phyloP scores from a whole-genome alignment of 2,113 vertebrate genomes.

The Tychaedon coryphoeus region DNA sequence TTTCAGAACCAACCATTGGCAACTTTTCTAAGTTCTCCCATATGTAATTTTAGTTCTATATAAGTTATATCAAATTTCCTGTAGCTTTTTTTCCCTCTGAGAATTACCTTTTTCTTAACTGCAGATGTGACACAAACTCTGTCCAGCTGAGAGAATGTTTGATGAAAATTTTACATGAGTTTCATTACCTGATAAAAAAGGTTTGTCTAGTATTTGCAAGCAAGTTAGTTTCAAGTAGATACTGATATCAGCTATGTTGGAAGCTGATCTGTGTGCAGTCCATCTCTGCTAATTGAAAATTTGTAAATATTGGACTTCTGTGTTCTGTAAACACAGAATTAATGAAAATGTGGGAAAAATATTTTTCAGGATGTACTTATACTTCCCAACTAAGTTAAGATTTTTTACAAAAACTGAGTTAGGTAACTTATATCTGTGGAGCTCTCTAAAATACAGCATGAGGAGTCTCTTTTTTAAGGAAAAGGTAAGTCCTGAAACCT shows the following conservation, averaged over 20 bases:
- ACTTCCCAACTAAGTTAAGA: neutral
- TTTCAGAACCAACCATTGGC: neutral
- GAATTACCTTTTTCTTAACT: neutral
- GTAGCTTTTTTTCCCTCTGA: neutral
- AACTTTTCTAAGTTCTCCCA: neutral
- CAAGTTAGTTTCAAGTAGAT: neutral
- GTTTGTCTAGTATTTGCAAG: neutral
- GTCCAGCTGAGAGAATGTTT: neutral
- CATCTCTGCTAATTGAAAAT: neutral
- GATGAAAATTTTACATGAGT: neutral
- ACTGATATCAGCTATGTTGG: neutral
- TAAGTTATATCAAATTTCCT: neutral
- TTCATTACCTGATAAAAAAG: neutral
- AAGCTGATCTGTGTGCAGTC: neutral
- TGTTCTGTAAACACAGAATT: neutral
- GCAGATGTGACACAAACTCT: neutral
- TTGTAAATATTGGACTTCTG: neutral
- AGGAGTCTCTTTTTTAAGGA: neutral
- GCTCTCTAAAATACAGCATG: neutral
- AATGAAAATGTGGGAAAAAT: neutral
- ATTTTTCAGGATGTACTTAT: neutral
- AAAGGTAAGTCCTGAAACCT: neutral
- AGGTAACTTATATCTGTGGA: neutral
- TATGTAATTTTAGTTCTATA: fast-evolving
- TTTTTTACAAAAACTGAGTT: neutral